A percentile compares a stretch with the other conserved stretches of the same genome.
phyloP scores from a whole-genome alignment of 2,113 vertebrate species.

The Erinaceus europaeus region DNA sequence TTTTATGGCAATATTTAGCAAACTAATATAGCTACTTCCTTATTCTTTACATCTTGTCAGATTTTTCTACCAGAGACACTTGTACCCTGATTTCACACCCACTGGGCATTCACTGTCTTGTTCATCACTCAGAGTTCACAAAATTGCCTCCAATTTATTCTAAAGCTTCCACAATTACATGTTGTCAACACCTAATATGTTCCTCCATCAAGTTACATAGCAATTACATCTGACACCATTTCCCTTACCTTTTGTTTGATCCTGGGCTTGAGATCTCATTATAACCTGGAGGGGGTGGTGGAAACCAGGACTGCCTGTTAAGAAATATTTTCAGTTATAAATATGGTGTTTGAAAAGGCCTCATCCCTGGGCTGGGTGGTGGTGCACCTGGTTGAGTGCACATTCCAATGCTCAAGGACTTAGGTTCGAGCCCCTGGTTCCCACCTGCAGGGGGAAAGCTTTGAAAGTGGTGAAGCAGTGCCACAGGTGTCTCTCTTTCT shows the following conservation, averaged over 20 bases:
- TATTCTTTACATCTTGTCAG: neutral
- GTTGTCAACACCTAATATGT: neutral
- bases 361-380: no score
- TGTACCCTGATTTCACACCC: neutral
- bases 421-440: no score
- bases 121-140: neutral
- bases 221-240: rapidly evolving
- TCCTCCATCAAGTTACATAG: neutral
- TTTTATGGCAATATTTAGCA: neutral
- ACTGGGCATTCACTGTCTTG: neutral
- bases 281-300: constrained; percentile 70
- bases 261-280: constrained; percentile 18
- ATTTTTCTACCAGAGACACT: neutral
- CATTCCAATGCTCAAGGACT: no score
- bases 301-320: constrained; percentile 85
- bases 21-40: neutral
- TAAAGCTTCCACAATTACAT: neutral
- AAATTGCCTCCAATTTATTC: constrained; percentile 16
- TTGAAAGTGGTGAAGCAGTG: no score
- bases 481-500: no score
- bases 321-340: constrained; percentile 50
- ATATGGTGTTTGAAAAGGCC: neutral
- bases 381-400: no score
- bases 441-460: no score
- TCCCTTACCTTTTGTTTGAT: constrained; percentile 73